Conservation (phyloP, 1,140 invertebrate species). For the Camponotus floridanus region DNA sequence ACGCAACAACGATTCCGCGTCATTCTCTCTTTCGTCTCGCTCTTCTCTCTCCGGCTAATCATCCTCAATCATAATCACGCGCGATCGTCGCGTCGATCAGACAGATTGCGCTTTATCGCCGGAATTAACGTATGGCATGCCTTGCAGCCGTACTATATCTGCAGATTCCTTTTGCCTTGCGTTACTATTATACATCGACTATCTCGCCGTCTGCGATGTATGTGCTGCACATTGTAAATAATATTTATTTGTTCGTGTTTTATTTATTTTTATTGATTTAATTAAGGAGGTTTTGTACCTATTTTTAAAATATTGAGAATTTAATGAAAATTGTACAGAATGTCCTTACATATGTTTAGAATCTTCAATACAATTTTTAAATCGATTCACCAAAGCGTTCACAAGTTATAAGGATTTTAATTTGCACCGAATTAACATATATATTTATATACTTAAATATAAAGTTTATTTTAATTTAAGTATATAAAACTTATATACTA, state of each 20-base stretch:
- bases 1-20: constrained; percentile 61
- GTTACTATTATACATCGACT: background rate
- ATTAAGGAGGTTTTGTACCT: no score
- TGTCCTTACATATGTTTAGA: no score
- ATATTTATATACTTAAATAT: no score
- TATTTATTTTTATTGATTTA: background rate
- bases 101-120: constrained; percentile 67
- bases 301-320: no score
- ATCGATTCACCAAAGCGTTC: no score
- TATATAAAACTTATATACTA: no score
- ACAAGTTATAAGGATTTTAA: no score
- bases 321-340: no score
- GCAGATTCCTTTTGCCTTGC: constrained; percentile 39
- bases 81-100: constrained; percentile 62
- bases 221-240: background rate
- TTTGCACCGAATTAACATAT: no score
- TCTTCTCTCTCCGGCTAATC: constrained; percentile 49
- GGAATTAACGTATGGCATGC: constrained; percentile 53
- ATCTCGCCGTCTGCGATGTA: background rate
- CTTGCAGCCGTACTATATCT: constrained; percentile 23
- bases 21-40: constrained; percentile 50
- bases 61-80: constrained; percentile 67
- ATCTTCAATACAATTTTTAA: no score
- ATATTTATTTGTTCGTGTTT: background rate
- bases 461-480: no score